A percentile compares a stretch with the other conserved stretches of the same genome.
Evolutionary conservation across 2,888 invertebrate species (phyloP).

Genomic region (Morpho deidamia): DNA sequence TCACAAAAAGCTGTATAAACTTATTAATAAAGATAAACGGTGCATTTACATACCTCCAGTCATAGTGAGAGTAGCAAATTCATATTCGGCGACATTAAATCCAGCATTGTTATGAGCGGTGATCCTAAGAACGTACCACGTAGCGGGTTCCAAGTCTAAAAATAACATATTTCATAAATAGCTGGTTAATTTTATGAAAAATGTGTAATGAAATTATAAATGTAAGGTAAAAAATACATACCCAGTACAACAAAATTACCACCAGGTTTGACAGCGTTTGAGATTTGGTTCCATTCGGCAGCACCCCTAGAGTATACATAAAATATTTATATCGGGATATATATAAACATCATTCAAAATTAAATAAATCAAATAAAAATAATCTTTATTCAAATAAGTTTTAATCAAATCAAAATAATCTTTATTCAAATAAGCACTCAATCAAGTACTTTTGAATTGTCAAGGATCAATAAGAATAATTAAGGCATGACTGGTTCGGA

Average conservation of each 20-base stretch:
- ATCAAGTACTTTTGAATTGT: too few species aligned
- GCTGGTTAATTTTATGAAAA: background rate
- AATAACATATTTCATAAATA: slow-evolving; percentile 1
- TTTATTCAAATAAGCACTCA: too few species aligned
- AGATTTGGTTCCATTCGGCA: slow-evolving; percentile 95
- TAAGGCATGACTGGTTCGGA: too few species aligned
- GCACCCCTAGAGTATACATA: slow-evolving; percentile 78
- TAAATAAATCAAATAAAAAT: too few species aligned
- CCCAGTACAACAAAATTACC: slow-evolving; percentile 92
- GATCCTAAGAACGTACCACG: slow-evolving; percentile 94
- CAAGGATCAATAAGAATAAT: too few species aligned
- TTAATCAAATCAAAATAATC: too few species aligned
- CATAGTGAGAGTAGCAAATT: slow-evolving; percentile 95
- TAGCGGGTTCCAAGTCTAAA: slow-evolving; percentile 91
- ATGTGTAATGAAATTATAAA: too few species aligned
- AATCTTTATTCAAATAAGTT: too few species aligned
- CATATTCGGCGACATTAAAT: slow-evolving; percentile 95
- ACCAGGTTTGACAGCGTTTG: slow-evolving; percentile 94
- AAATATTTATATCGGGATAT: background rate
- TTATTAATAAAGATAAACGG: background rate
- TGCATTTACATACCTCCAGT: slow-evolving; percentile 88
- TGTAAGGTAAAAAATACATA: slow-evolving; percentile 29
- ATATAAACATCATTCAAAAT: too few species aligned
- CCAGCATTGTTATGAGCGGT: slow-evolving; percentile 98
- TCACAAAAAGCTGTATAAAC: slow-evolving; percentile 25